Evolutionary conservation across 1,140 invertebrate genomes (phyloP), one percentile per base, ranked within the genome.

Genomic region (Heterodera carotae): DNA sequence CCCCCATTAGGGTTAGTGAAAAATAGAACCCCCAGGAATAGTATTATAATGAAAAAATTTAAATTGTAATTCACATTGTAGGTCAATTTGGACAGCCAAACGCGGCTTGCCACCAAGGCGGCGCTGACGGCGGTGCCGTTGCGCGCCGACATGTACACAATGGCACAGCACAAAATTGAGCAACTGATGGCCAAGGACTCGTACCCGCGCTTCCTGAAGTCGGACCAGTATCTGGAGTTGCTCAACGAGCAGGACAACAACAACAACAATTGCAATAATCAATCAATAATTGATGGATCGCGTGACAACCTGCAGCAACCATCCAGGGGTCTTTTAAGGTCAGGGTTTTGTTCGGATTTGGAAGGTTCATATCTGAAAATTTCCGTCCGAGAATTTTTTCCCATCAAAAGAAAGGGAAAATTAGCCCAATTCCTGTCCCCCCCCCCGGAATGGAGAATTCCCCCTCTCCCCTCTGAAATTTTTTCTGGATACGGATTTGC

Each of bases 161-260:
- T 83, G 29, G 82, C 82, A 31, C 82, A 83, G 56, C 74, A 25
- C n/a, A 68, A 66, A 59, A 83, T 84, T 56, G 80, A 79, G 53
- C 80, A 83, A 43, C 67, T 83, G n/a, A 84, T 83, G 81, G 70
- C 75, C 31, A 83, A 84, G 60, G 82, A 83, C 48, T 81, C 84
- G 29, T 73, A 85, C 62, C 59, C 48, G 29, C 80, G 82, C 22
- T 83, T 83, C 60, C 69, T 83, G 18, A 69, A 83, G 69, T 85
- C 83, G 25, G 56, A 78, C 33, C 29, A 39, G 53, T 83, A 82
- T 62, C 73, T 81, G 53, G 71, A 75, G 33, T 48, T 82, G 33
- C 48, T 81, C 15, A 70, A 82, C 59, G 27, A 56, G n/a, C 62
- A 36, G n/a, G 22, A 71, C 27, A 60, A 74, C 36, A 70, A 82